Base-by-base conservation (phyloP, 2,797 vertebrate genomes). In the Morus bassanus region DNA sequence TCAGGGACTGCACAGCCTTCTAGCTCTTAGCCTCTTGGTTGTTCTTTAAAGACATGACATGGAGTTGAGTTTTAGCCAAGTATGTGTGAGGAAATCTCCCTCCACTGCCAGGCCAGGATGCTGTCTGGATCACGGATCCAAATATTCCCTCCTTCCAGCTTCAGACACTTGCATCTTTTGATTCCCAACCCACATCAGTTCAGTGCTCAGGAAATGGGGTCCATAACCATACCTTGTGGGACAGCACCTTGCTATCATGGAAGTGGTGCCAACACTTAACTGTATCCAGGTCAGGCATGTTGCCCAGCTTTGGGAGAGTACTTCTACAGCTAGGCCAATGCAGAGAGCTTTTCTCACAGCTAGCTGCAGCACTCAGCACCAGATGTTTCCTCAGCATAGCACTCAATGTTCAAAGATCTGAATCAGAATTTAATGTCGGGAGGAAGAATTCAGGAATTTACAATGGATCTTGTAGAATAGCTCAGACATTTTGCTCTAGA, bases 61-160 rank as follows among this genome's bases (percentile, higher is more conserved):
- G 41, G 74, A n/a, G 27, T 35, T 93, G 95, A 96, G 86, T 41
- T 93, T 80, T 79, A 91, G 96, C 92, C 95, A 96, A 96, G 68
- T 46, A 87, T 59, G 81, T 82, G 92, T 93, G 93, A 97, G 93
- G 91, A 94, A 91, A 95, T 89, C 93, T 95, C 90, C 68, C 46
- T 60, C 78, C 68, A 87, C 90, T 95, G 95, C 94, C 93, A 97
- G 93, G 67, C 83, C 95, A 95, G 91, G 93, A 96, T 80, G 93
- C 91, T 95, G 88, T 88, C 84, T 89, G 84, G 53, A 85, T 92
- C 91, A 75, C 3, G 0, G 41, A 85, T 83, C 81, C 86, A 96
- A 89, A 51, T 10, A 89, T 68, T 80, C 91, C 88, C 54, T 78
- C 24, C 56, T 51, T 84, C 67, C 93, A 84, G 59, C 79, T 80